Conservation (phyloP, 1,140 invertebrate species). For the Anastatus disparis region DNA sequence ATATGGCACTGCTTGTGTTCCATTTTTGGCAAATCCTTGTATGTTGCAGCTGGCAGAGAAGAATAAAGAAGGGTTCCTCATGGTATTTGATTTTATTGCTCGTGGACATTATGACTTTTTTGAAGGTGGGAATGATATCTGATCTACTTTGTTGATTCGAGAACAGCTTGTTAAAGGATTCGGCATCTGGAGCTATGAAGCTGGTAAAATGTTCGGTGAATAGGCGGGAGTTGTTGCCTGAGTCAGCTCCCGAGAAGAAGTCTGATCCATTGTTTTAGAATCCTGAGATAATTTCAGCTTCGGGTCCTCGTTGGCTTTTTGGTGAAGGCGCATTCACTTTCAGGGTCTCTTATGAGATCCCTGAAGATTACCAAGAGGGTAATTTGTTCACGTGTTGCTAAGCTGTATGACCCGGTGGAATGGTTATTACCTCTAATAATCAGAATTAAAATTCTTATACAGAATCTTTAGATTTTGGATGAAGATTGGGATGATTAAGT, state of each 20-base stretch:
- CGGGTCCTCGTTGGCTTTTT: background rate
- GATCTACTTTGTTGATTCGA: background rate
- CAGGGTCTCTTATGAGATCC: background rate
- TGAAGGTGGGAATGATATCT: background rate
- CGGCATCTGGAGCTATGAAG: background rate
- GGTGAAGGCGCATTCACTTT: too few relatives aligned
- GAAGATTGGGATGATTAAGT: slow-evolving; percentile 55
- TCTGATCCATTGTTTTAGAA: background rate
- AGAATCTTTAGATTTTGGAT: slow-evolving; percentile 49
- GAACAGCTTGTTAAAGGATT: background rate
- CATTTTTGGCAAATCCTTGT: background rate
- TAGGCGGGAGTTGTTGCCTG: background rate
- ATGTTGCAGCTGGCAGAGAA: background rate
- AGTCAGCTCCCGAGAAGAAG: background rate
- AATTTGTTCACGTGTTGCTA: background rate
- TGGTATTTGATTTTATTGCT: background rate
- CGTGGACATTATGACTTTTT: background rate
- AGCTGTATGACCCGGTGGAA: slow-evolving; percentile 29
- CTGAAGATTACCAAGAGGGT: background rate
- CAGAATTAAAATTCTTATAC: slow-evolving; percentile 50
- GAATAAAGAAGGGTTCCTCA: background rate
- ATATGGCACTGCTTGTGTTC: background rate
- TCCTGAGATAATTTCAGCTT: background rate
- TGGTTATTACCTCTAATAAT: slow-evolving; percentile 41
- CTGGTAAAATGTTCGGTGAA: background rate